Evolutionary conservation across 2,113 vertebrate species (phyloP).

Genomic region (Lepus americanus): DNA sequence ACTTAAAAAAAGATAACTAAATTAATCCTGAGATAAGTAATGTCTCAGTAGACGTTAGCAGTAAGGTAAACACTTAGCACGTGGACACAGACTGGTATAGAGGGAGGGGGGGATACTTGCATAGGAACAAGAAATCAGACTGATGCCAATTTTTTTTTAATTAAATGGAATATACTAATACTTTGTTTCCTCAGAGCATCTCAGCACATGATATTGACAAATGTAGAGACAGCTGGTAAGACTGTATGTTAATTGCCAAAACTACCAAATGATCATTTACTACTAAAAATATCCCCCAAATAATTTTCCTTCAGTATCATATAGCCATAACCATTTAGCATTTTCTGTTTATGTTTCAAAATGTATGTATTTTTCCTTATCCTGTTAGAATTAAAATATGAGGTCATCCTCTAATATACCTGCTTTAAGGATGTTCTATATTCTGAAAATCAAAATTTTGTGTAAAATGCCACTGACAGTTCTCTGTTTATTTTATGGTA

Average conservation of each 20-base stretch:
- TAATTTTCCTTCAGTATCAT: slow-evolving; percentile 17
- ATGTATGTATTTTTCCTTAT: neutral
- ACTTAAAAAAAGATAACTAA: neutral
- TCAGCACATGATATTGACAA: neutral
- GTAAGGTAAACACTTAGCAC: neutral
- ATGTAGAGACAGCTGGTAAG: slow-evolving; percentile 19
- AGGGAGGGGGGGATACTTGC: neutral
- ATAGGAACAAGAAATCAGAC: slow-evolving; percentile 40
- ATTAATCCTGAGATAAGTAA: neutral
- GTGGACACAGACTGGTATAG: neutral
- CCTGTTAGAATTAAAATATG: slow-evolving; percentile 9
- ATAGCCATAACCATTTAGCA: neutral
- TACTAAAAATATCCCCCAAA: neutral
- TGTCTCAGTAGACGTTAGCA: slow-evolving; percentile 12
- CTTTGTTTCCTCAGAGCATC: slow-evolving; percentile 8
- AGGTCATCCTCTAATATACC: neutral
- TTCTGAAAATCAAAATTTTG: neutral
- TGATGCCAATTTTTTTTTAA: neutral
- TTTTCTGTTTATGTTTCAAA: neutral
- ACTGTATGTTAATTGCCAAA: neutral
- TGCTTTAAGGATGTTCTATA: slow-evolving; percentile 53
- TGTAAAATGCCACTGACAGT: neutral
- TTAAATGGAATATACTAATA: neutral
- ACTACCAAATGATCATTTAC: slow-evolving; percentile 25
- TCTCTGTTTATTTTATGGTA: slow-evolving; percentile 22